These are phyloP conservation scores for Echeneis naucrates DNA, from an alignment of 2,797 vertebrate species.

Conservation along the genomic window DNA sequence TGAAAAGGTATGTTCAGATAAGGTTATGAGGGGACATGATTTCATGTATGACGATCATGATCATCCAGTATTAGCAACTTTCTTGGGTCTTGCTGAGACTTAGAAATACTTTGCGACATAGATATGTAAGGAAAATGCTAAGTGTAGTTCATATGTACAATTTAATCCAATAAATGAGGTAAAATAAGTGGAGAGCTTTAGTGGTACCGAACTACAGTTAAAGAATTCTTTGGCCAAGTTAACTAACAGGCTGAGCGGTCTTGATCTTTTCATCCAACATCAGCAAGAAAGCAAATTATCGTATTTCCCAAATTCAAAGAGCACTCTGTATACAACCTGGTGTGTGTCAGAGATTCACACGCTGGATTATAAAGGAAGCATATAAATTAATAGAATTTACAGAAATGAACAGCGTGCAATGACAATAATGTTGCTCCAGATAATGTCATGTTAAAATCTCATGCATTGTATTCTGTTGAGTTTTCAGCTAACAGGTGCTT, in stretches of 20 bases:
- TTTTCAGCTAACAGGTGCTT: slow-evolving; percentile 24
- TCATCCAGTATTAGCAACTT: too few relatives aligned
- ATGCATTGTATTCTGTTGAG: background rate
- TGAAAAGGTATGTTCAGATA: too few relatives aligned
- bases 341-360: background rate
- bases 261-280: background rate
- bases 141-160: background rate
- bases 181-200: background rate
- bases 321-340: background rate
- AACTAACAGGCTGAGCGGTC: background rate
- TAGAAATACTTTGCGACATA: too few relatives aligned
- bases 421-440: background rate
- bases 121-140: background rate
- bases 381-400: too few relatives aligned
- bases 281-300: background rate
- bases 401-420: background rate
- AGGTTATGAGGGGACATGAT: too few relatives aligned
- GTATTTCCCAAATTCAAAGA: background rate
- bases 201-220: too few relatives aligned
- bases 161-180: background rate
- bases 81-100: background rate
- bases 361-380: background rate
- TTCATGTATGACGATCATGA: too few relatives aligned
- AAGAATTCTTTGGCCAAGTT: too few relatives aligned
- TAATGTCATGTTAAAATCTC: background rate